Conservation (phyloP, 2,797 vertebrate species). For the Malurus splendens region DNA sequence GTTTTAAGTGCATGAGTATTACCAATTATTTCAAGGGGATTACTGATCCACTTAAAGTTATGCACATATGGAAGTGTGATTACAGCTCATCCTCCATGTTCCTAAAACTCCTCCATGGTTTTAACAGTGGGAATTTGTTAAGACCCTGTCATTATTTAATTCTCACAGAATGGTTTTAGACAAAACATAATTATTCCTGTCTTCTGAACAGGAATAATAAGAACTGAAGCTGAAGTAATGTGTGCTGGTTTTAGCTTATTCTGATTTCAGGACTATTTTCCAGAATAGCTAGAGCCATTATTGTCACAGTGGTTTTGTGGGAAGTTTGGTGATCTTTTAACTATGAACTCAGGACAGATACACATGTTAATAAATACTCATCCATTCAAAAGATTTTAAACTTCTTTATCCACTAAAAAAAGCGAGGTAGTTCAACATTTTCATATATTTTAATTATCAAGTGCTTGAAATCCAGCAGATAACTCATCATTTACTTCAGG, state of each 20-base stretch:
- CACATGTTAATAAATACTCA: background rate
- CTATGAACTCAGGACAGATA: background rate
- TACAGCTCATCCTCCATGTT: background rate
- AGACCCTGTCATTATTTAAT: slow-evolving; percentile 18
- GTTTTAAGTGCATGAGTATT: slow-evolving; percentile 3
- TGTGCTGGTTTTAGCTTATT: background rate
- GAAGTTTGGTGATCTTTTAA: background rate
- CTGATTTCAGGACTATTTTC: fast-evolving
- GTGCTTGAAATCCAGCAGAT: background rate
- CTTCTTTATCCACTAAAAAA: background rate
- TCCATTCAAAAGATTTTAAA: background rate
- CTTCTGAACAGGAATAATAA: background rate
- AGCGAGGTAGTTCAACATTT: background rate
- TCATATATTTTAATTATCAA: background rate
- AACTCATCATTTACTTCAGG: background rate
- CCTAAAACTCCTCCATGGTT: background rate
- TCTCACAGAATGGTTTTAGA: background rate
- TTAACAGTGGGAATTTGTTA: slow-evolving; percentile 5
- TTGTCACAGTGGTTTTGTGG: background rate
- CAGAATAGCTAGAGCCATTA: background rate
- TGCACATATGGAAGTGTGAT: background rate
- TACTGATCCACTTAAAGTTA: slow-evolving; percentile 16
- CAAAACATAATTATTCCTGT: background rate
- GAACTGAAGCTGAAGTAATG: background rate
- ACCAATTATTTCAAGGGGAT: slow-evolving; percentile 18